Conservation (phyloP, 2,797 vertebrate species). For the Phoxinus dragarum region DNA sequence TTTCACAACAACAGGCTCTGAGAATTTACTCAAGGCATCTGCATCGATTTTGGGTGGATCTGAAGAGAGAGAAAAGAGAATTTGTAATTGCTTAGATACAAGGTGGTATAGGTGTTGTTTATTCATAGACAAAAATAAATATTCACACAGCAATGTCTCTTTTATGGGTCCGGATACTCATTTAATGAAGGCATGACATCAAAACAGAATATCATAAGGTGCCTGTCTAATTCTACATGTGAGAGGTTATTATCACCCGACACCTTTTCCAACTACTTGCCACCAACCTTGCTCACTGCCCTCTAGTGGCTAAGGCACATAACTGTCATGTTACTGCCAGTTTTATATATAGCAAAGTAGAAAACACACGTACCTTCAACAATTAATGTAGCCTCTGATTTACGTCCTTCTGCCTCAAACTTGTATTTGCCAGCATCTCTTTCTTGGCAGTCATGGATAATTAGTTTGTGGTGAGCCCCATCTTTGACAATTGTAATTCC, state of each 20-base stretch:
- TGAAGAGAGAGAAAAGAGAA: constrained; percentile 59
- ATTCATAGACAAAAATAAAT: background rate
- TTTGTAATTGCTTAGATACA: background rate
- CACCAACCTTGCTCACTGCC: background rate
- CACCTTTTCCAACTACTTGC: background rate
- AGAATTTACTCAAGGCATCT: constrained; percentile 78
- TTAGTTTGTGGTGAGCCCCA: constrained; percentile 79
- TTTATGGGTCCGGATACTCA: background rate
- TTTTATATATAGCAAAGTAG: background rate
- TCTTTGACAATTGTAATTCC: constrained; percentile 81
- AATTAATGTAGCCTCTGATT: constrained; percentile 83
- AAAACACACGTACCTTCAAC: constrained; percentile 77
- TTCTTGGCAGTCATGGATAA: constrained; percentile 76
- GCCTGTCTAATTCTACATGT: background rate
- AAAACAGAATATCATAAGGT: background rate
- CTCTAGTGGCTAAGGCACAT: background rate
- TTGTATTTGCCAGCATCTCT: constrained; percentile 82
- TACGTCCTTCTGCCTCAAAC: constrained; percentile 85
- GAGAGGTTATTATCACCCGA: background rate
- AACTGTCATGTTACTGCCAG: background rate
- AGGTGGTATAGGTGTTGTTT: background rate
- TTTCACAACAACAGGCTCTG: constrained; percentile 80
- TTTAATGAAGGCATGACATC: background rate
- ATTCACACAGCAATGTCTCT: background rate
- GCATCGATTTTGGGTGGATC: constrained; percentile 83